These are phyloP conservation scores for Seira ritae DNA, from an alignment of 2,888 invertebrate genomes.

Conservation along the genomic window DNA sequence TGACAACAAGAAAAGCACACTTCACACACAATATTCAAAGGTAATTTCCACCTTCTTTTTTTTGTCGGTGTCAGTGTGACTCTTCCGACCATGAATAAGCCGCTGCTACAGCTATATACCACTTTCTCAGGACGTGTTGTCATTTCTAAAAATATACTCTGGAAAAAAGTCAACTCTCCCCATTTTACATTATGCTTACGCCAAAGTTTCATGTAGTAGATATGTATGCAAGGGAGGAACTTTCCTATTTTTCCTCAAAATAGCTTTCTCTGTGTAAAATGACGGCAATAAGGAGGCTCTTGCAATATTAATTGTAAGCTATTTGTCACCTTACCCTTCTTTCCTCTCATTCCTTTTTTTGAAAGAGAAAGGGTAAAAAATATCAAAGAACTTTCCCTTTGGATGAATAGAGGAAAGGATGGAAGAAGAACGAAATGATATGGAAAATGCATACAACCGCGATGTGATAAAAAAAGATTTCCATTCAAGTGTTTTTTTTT, in stretches of 20 bases:
- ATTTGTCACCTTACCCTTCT: conserved; percentile 69
- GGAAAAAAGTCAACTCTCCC: conserved; percentile 18
- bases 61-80: background rate
- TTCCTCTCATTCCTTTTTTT: too few species aligned
- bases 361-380: conserved; percentile 26
- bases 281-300: conserved; percentile 60
- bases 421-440: conserved; percentile 31
- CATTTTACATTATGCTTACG: conserved; percentile 32
- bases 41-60: conserved; percentile 8
- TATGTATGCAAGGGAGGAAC: background rate
- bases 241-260: background rate
- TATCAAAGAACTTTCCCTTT: too few species aligned
- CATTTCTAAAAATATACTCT: conserved; percentile 39
- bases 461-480: too few species aligned
- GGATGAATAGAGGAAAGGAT: too few species aligned
- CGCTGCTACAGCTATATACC: conserved; percentile 28
- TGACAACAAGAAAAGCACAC: background rate
- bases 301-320: conserved; percentile 70
- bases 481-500: conserved; percentile 39
- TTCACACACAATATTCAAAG: conserved; percentile 16
- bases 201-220: too few species aligned
- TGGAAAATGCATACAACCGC: background rate
- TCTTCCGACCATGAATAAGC: conserved; percentile 21
- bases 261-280: conserved; percentile 17
- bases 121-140: conserved; percentile 31